These are phyloP conservation scores for Endotricha flammealis DNA, from an alignment of 2,888 invertebrate genomes.

Conservation along the genomic window DNA sequence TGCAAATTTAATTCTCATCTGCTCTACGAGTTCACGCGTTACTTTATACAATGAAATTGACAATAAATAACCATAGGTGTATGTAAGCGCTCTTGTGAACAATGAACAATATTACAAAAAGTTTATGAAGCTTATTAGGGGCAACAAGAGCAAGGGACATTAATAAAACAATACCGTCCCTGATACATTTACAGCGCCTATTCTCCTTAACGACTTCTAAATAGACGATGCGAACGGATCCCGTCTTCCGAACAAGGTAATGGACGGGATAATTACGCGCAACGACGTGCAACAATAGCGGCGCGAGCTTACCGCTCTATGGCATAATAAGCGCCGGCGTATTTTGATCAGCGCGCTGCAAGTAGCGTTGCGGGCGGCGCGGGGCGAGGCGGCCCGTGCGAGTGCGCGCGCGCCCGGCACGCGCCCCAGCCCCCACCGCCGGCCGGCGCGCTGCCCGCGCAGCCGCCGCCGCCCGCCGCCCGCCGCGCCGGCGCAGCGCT, in stretches of 20 bases:
- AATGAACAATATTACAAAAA: slow-evolving; percentile 30
- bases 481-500: slow-evolving; percentile 51
- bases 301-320: slow-evolving; percentile 69
- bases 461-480: slow-evolving; percentile 45
- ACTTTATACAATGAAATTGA: slow-evolving; percentile 8
- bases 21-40: slow-evolving; percentile 5
- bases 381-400: slow-evolving; percentile 39
- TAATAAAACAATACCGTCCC: slow-evolving; percentile 60
- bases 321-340: slow-evolving; percentile 74
- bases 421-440: slow-evolving; percentile 61
- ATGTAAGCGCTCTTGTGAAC: slow-evolving; percentile 13
- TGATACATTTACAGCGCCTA: slow-evolving; percentile 60
- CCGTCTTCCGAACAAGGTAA: slow-evolving; percentile 72
- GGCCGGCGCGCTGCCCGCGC: slow-evolving; percentile 41
- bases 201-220: slow-evolving; percentile 68
- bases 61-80: slow-evolving; percentile 11
- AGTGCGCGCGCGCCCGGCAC: slow-evolving; percentile 64
- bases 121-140: slow-evolving; percentile 36
- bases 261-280: slow-evolving; percentile 75
- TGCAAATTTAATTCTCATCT: slow-evolving; percentile 3
- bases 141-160: slow-evolving; percentile 50
- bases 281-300: slow-evolving; percentile 75
- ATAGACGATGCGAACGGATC: slow-evolving; percentile 63
- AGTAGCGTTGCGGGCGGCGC: slow-evolving; percentile 49
- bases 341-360: slow-evolving; percentile 70